phyloP scores from a whole-genome alignment of 2,113 vertebrate genomes.

The Chamaetylas fuelleborni region DNA sequence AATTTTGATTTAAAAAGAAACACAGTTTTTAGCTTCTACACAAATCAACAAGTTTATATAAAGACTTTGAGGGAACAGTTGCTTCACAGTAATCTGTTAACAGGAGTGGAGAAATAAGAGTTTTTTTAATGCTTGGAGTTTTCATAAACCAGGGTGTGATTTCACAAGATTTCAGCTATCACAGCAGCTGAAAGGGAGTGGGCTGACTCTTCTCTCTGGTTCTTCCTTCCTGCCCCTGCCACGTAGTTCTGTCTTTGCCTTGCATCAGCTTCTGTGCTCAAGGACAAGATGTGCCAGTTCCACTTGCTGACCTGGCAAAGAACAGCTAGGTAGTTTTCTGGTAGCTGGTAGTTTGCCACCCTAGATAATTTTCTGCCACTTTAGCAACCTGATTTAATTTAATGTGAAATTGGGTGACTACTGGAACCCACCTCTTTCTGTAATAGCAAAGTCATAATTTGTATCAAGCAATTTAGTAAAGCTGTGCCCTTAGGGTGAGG shows the following conservation, averaged over 20 bases:
- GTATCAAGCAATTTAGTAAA: background rate
- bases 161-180: background rate
- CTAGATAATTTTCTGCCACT: background rate
- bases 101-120: background rate
- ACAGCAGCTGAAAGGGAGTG: background rate
- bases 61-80: background rate
- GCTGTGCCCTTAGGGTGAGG: background rate
- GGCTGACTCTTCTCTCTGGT: background rate
- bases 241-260: background rate
- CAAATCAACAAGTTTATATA: background rate
- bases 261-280: rapidly evolving
- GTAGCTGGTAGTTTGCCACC: background rate
- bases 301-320: background rate
- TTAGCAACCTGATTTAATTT: background rate
- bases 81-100: background rate
- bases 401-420: background rate
- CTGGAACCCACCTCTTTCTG: background rate
- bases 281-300: background rate
- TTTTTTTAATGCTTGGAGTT: background rate
- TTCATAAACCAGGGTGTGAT: background rate
- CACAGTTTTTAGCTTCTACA: background rate
- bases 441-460: background rate
- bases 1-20: background rate
- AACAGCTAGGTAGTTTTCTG: background rate
- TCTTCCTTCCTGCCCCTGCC: background rate